phyloP scores from a whole-genome alignment of 1,140 invertebrate genomes.

The Dysdera silvatica region DNA sequence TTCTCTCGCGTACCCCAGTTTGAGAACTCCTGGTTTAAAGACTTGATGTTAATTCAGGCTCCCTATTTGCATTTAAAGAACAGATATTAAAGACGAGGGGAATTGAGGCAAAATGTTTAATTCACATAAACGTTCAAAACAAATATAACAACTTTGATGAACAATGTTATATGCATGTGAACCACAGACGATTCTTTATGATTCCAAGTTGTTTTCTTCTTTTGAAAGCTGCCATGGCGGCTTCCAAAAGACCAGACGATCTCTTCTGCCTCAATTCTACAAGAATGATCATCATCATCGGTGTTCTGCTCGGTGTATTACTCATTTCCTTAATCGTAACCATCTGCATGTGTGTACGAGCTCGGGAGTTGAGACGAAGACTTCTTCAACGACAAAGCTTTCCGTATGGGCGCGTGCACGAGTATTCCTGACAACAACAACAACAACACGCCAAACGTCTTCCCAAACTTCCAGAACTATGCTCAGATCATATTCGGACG shows the following conservation, averaged over 20 bases:
- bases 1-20: no score
- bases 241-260: background rate
- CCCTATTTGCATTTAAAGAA: no score
- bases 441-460: background rate
- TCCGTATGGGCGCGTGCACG: background rate
- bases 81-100: no score
- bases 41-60: no score
- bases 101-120: no score
- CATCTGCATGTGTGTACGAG: slow-evolving; percentile 53
- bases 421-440: slow-evolving; percentile 9
- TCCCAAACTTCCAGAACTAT: no score
- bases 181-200: background rate
- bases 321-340: slow-evolving; percentile 57
- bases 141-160: no score
- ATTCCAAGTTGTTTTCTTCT: background rate
- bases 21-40: no score
- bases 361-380: slow-evolving; percentile 9
- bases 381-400: background rate
- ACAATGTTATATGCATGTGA: background rate
- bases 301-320: slow-evolving; percentile 57
- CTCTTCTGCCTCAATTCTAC: slow-evolving; percentile 63
- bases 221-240: background rate
- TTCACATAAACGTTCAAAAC: no score
- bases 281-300: slow-evolving; percentile 61
- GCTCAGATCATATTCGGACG: no score